Conservation (phyloP, 2,797 vertebrate genomes). For the Falco rusticolus region DNA sequence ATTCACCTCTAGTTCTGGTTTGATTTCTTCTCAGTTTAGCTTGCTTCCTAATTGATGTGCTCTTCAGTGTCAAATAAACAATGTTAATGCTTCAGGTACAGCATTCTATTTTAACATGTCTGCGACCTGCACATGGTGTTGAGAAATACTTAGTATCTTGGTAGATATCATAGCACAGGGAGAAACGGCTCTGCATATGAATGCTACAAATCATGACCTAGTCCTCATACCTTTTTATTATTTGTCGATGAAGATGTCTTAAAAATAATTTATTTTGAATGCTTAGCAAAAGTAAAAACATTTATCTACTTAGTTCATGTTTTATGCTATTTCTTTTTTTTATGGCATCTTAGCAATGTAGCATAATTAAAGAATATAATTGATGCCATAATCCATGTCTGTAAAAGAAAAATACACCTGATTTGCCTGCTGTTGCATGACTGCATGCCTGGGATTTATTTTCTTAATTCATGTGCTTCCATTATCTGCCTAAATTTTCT, state of each 20-base stretch:
- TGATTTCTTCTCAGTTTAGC: neutral
- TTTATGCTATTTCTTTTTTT: slow-evolving; percentile 75
- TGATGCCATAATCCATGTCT: slow-evolving; percentile 11
- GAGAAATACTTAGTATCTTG: neutral
- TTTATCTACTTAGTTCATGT: slow-evolving; percentile 68
- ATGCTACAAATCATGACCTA: neutral
- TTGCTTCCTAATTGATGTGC: neutral
- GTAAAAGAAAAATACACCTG: neutral
- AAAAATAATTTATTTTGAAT: neutral
- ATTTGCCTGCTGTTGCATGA: slow-evolving; percentile 58
- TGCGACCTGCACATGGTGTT: neutral
- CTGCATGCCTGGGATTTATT: slow-evolving; percentile 35
- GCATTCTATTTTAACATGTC: neutral
- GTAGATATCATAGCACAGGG: neutral
- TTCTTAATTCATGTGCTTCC: neutral
- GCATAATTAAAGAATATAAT: slow-evolving; percentile 4
- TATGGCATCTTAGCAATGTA: neutral
- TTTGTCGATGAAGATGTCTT: neutral
- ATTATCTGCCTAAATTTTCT: slow-evolving; percentile 2
- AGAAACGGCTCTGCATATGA: neutral
- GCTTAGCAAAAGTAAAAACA: neutral
- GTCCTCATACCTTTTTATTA: neutral
- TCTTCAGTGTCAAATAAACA: neutral
- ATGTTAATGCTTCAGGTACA: neutral
- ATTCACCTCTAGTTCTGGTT: neutral